A percentile compares a stretch with the other conserved stretches of the same genome.
Conservation (phyloP, 35 echinoderm and acorn worm species). For the Hemicentrotus pulcherrimus region DNA sequence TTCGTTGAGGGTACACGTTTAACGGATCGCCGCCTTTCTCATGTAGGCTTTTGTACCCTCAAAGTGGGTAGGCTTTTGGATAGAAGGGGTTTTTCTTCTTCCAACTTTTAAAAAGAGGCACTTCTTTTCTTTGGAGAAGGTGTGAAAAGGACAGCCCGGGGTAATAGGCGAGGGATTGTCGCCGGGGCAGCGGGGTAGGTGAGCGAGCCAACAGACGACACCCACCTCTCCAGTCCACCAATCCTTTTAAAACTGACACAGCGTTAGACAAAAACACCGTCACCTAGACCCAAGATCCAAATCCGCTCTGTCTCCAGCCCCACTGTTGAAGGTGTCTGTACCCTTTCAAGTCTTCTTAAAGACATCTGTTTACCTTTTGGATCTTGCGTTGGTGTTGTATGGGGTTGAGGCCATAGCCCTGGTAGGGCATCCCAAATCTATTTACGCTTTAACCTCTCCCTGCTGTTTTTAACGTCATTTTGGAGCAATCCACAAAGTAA, state of each 20-base stretch:
- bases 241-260: slow-evolving; percentile 19
- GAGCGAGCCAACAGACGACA: background rate
- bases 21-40: slow-evolving; percentile 16
- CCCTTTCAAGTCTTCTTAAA: background rate
- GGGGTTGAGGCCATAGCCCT: background rate
- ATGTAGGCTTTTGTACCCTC: background rate
- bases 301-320: slow-evolving; percentile 23
- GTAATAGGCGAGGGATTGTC: slow-evolving; percentile 8
- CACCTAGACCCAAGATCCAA: background rate
- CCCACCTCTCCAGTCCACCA: background rate
- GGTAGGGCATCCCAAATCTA: background rate
- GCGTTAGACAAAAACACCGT: background rate
- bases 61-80: background rate
- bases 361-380: slow-evolving; percentile 22
- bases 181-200: background rate
- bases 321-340: background rate
- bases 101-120: background rate
- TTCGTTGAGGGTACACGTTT: background rate
- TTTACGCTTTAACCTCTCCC: background rate
- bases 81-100: background rate
- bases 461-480: background rate
- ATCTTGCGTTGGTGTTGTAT: background rate
- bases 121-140: background rate
- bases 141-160: slow-evolving; percentile 34
- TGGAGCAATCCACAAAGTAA: background rate